Evolutionary conservation across 2,888 invertebrate genomes (phyloP), one percentile per base, ranked within the genome.

Genomic region (Pegoplata infirma): DNA sequence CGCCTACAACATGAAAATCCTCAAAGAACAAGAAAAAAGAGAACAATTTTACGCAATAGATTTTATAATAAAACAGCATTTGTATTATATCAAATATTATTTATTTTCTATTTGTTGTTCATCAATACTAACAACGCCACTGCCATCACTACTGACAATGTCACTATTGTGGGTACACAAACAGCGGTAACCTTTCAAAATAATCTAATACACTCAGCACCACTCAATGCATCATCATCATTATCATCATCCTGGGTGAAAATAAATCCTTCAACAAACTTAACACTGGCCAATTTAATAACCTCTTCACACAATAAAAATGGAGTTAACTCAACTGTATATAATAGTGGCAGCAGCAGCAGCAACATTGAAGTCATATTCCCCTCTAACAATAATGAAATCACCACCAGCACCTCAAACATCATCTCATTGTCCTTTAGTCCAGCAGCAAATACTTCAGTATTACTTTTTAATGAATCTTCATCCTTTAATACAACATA

Each of bases 1-100:
- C 79, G 79, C 71, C 79, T 75, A 67, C 64, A 68, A 49, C 47
- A 76, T 76, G 66, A 68, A 55, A 56, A 49, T 47, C 28, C 8
- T 19, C 32, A 28, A 32, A 23, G 16, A 49, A n/a, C 36, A 40
- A 21, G 36, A 58, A 46, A 6, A 74, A 67, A 32, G 47, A 69
- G 47, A 64, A 49, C 40, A 56, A 71, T 36, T 56, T 49, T 28
- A 59, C n/a, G n/a, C n/a, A 55, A 36, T 21, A 55, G n/a, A n/a
- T 14, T 25, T 19, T 46, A 21, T 49, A n/a, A 14, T 17, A 10
- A 10, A 36, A 36, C 19, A 44, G 3, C 44, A 56, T 32, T 40
- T 44, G n/a, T 32, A 32, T 59, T 53, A 17, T 17, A 47, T 51
- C 23, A 61, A 71, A 58, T 75, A 61, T 44, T 72, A 55, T 58